A percentile compares a stretch with the other conserved stretches of the same genome.
Conservation (phyloP, 2,113 vertebrate genomes). For the Takifugu bimaculatus region DNA sequence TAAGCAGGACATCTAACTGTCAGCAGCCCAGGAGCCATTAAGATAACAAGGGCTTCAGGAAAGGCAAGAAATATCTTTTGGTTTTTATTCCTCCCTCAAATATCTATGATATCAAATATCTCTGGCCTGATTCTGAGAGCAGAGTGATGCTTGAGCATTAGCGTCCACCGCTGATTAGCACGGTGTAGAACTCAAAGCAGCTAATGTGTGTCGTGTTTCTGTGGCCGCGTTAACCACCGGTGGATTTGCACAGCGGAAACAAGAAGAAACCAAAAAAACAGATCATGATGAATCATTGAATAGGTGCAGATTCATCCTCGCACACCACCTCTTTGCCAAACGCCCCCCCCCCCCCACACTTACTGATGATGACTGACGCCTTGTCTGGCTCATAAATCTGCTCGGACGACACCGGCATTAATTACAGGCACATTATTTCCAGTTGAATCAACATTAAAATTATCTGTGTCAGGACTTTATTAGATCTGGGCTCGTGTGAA, state of each 20-base stretch:
- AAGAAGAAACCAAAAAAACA: not conserved
- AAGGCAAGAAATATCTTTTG: too few relatives aligned
- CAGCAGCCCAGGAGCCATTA: too few relatives aligned
- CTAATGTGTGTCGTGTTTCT: constrained; percentile 8
- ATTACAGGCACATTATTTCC: constrained; percentile 24
- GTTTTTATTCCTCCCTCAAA: too few relatives aligned
- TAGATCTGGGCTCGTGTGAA: not conserved
- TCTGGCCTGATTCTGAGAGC: too few relatives aligned
- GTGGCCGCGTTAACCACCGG: constrained; percentile 1
- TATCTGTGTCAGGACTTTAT: not conserved
- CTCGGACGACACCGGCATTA: constrained; percentile 23
- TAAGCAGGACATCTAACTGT: too few relatives aligned
- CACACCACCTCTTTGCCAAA: constrained; percentile 2
- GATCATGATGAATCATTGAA: constrained; percentile 15
- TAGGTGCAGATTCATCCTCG: constrained; percentile 6
- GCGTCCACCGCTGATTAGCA: too few relatives aligned
- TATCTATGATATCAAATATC: too few relatives aligned
- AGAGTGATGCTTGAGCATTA: too few relatives aligned
- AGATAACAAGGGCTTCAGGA: too few relatives aligned
- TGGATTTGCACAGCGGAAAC: constrained; percentile 21
- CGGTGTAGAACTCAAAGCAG: constrained; percentile 1
- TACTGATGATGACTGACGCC: constrained; percentile 13
- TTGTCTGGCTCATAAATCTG: constrained; percentile 27
- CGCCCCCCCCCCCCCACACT: constrained; percentile 11
- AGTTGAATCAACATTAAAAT: constrained; percentile 12